Base-by-base conservation (phyloP, 2,113 vertebrate species). In the Echinops telfairi region DNA sequence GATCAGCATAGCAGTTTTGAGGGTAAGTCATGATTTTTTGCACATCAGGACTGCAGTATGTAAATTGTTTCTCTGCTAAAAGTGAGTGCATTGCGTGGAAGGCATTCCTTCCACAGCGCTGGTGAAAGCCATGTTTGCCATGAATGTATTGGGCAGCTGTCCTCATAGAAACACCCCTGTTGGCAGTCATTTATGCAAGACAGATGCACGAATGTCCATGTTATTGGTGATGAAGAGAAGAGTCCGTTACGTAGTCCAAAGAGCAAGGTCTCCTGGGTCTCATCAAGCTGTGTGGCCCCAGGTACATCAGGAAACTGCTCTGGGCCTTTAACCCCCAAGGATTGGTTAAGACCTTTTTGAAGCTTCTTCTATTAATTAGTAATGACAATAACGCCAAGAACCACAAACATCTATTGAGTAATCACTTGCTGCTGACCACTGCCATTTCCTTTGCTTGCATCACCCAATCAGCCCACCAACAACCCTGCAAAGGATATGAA, bases 291-390 rank as follows among this genome's bases (percentile, higher is more conserved):
- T 2, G 4, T 53, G 31, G n/a, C 6, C 71, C 6, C 6, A 23
- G 16, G 2, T 27, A 20, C n/a, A 38, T 29, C 2, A 0, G 33
- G 33, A 36, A 29, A 62, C 1, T 16, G 3, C 27, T n/a, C 43
- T 16, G 10, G 3, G 23, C 11, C 20, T 83, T 89, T 47, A 64
- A 33, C 33, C 8, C 40, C 29, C 75, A 31, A 0, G 15, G 53
- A 70, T 57, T 86, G 53, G 12, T 57, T 31, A 57, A 29, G 11
- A 40, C 8, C 10, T 9, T 47, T 91, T 76, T 77, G 87, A 60
- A 40, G 89, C 58, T 43, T 66, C 60, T 76, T 73, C 33, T 8
- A 2, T 71, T 71, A 60, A 71, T 27, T 19, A 60, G 31, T 22
- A 90, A 33, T 15, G 19, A 38, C 29, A 14, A 19, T 4, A 40